These are phyloP conservation scores for Meloidogyne chitwoodi DNA, from an alignment of 1,140 invertebrate species.

Conservation along the genomic window DNA sequence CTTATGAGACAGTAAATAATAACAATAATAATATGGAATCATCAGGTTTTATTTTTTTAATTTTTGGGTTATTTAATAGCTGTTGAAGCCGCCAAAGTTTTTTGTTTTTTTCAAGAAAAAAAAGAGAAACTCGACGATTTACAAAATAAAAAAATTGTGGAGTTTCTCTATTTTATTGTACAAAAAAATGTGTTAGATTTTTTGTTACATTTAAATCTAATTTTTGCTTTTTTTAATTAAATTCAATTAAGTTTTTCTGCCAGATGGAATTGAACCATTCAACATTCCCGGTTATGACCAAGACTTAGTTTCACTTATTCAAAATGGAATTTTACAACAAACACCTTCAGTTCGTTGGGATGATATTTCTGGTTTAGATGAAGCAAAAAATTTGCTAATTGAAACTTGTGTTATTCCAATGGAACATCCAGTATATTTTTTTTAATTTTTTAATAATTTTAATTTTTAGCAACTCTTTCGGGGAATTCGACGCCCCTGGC, in stretches of 20 bases:
- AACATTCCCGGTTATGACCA: conserved; percentile 81
- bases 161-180: too few species aligned
- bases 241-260: neutral
- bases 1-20: neutral
- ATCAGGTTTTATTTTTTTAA: neutral
- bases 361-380: conserved; percentile 92
- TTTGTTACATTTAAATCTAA: too few species aligned
- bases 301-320: conserved; percentile 74
- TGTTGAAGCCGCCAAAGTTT: too few species aligned
- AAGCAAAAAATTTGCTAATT: conserved; percentile 97
- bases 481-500: conserved; percentile 58
- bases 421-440: conserved; percentile 82
- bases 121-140: too few species aligned
- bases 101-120: too few species aligned
- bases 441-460: conserved; percentile 6
- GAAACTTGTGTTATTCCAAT: conserved; percentile 98
- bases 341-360: conserved; percentile 75
- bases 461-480: conserved; percentile 11
- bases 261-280: conserved; percentile 67
- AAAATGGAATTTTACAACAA: conserved; percentile 85
- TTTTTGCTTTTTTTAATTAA: neutral
- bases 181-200: too few species aligned
- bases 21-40: neutral
- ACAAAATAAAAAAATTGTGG: too few species aligned
- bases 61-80: neutral